Evolutionary conservation across 2,113 vertebrate genomes (phyloP).

Genomic region (Hydrochoerus hydrochaeris): DNA sequence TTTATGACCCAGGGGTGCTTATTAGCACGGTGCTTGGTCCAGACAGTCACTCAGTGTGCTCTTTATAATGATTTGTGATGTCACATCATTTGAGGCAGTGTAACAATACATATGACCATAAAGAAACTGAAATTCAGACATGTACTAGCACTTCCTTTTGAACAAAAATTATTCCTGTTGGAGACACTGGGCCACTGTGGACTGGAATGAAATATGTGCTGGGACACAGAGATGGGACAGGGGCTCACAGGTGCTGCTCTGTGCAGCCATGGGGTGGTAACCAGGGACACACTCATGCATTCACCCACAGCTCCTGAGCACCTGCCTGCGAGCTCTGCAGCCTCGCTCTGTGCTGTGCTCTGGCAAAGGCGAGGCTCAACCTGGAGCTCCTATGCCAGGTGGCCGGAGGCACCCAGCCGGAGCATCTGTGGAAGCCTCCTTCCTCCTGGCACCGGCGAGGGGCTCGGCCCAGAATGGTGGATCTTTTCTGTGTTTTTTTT

Average conservation of each 20-base stretch:
- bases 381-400: neutral
- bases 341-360: neutral
- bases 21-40: neutral
- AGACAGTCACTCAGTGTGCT: neutral
- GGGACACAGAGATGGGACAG: neutral
- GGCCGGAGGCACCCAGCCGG: neutral
- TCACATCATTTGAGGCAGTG: neutral
- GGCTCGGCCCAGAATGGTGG: neutral
- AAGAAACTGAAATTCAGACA: constrained; percentile 8
- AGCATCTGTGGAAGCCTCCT: neutral
- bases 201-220: neutral
- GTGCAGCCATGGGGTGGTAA: neutral
- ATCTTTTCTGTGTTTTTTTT: neutral
- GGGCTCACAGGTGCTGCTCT: neutral
- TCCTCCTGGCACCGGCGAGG: neutral
- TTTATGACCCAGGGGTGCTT: accelerated
- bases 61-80: neutral
- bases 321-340: too few species aligned
- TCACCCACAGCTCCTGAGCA: neutral
- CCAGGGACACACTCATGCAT: neutral
- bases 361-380: too few species aligned
- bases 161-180: neutral
- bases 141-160: neutral
- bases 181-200: neutral
- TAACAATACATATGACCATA: neutral